Percentiles rank a stretch among this genome's conserved stretches.
These are phyloP conservation scores for Bothrops jararaca DNA, from an alignment of 2,113 vertebrate genomes.

Conservation along the genomic window DNA sequence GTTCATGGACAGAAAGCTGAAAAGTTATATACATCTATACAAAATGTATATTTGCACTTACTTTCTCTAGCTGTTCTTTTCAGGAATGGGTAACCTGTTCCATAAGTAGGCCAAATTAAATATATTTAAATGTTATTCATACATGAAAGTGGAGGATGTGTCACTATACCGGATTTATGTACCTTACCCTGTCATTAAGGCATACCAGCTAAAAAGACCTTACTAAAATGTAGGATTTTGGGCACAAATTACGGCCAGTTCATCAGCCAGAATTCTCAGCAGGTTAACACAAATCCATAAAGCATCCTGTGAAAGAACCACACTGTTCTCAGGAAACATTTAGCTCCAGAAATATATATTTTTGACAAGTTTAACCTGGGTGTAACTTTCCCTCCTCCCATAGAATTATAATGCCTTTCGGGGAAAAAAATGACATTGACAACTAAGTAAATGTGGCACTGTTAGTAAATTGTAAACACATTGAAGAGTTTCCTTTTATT, in stretches of 20 bases:
- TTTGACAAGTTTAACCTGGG: constrained; percentile 41
- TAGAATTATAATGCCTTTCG: constrained; percentile 41
- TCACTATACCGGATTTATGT: background rate
- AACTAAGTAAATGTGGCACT: constrained; percentile 54
- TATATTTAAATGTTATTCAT: constrained; percentile 3
- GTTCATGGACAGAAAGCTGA: background rate
- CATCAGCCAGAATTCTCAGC: background rate
- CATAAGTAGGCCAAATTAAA: background rate
- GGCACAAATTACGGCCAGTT: background rate
- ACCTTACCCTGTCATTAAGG: background rate
- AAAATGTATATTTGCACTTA: background rate
- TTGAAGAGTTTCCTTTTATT: constrained; percentile 44
- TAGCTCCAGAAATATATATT: constrained; percentile 43
- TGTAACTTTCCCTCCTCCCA: constrained; percentile 24
- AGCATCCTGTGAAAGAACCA: constrained; percentile 8
- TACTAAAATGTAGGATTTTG: background rate
- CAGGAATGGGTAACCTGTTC: background rate
- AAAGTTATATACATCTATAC: background rate
- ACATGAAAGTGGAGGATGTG: background rate
- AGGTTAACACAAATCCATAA: constrained; percentile 17
- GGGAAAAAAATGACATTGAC: constrained; percentile 43
- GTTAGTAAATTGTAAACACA: constrained; percentile 59
- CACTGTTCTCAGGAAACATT: constrained; percentile 20
- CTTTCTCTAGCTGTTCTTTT: background rate
- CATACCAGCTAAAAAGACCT: background rate